phyloP scores from a whole-genome alignment of 2,113 vertebrate species.

The Trichomycterus rosablanca region DNA sequence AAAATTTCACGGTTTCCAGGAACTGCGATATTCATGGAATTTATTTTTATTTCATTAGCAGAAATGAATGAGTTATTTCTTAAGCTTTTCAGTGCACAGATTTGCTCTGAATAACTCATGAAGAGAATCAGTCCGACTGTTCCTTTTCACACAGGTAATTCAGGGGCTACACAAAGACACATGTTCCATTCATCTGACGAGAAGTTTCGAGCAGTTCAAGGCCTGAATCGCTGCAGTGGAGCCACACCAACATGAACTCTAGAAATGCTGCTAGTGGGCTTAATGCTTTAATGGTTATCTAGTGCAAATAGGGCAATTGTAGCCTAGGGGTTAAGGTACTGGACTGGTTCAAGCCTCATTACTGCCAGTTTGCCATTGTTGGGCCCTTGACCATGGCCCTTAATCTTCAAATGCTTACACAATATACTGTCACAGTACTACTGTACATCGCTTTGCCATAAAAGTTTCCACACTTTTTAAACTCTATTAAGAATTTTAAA shows the following conservation, averaged over 20 bases:
- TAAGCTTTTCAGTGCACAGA: neutral
- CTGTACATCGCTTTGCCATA: no score
- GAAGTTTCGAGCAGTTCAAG: neutral
- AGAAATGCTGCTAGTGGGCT: conserved; percentile 5
- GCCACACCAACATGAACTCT: neutral
- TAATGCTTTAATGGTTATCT: no score
- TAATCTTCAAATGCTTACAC: no score
- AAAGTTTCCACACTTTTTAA: no score
- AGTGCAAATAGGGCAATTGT: no score
- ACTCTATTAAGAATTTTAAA: no score
- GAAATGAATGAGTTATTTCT: neutral
- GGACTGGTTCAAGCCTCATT: no score
- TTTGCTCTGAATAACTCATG: neutral
- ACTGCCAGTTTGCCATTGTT: no score
- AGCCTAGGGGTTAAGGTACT: no score
- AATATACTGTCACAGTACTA: no score
- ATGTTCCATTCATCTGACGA: conserved; percentile 3
- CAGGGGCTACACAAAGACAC: conserved; percentile 13
- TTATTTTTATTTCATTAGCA: neutral
- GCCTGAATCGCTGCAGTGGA: neutral
- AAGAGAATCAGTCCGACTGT: neutral
- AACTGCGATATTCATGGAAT: neutral
- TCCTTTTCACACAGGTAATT: neutral
- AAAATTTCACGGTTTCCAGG: no score
- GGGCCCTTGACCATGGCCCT: no score